Evolutionary conservation across 2,888 invertebrate genomes (phyloP).

Genomic region (Cistogaster globosa): DNA sequence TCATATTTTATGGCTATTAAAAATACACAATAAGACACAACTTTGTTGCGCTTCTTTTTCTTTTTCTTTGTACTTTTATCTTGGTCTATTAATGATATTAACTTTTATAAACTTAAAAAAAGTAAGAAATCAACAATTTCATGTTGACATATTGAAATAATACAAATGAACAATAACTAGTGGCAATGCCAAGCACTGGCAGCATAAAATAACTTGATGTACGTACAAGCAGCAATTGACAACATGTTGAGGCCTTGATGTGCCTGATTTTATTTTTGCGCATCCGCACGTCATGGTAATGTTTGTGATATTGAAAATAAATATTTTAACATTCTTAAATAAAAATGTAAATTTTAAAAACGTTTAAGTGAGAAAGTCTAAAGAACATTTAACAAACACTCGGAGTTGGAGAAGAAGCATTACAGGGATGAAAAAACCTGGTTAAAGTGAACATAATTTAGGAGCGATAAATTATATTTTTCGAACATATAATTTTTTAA

Average conservation of each 20-base stretch:
- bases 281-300: conserved; percentile 32
- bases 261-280: conserved; percentile 58
- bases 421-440: no score
- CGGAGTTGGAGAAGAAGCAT: no score
- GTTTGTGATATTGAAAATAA: conserved; percentile 31
- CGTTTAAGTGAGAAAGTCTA: no score
- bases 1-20: conserved; percentile 55
- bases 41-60: background rate
- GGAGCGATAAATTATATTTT: no score
- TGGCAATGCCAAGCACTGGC: background rate
- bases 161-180: conserved; percentile 16
- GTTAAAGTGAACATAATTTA: no score
- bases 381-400: no score
- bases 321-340: background rate
- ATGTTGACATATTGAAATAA: conserved; percentile 55
- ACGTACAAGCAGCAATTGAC: conserved; percentile 37
- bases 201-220: background rate
- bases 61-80: background rate
- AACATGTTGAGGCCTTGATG: conserved; percentile 55
- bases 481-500: no score
- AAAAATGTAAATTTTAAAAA: no score
- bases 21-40: conserved; percentile 17
- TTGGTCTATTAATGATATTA: conserved; percentile 56
- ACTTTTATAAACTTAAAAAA: background rate
- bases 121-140: conserved; percentile 1